Conservation (phyloP, 2,113 vertebrate genomes). For the Callithrix jacchus region DNA sequence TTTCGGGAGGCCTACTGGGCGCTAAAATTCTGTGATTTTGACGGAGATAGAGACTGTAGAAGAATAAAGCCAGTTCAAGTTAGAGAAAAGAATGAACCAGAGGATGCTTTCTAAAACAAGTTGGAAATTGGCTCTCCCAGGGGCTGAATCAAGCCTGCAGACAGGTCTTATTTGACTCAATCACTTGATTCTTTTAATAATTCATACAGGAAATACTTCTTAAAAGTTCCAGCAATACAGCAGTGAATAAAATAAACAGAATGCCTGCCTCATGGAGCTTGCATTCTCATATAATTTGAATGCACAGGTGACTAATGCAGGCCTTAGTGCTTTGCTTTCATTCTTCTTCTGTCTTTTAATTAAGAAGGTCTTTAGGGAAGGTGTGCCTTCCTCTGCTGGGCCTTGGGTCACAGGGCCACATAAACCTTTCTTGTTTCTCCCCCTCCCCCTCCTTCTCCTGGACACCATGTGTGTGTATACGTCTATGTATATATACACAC, state of each 20-base stretch:
- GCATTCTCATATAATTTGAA: not conserved
- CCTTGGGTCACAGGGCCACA: too few relatives aligned
- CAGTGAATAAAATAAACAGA: not conserved
- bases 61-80: not conserved
- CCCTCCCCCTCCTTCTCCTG: too few relatives aligned
- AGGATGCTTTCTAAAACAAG: not conserved
- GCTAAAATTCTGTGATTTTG: slow-evolving; percentile 1
- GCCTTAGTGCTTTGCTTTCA: not conserved
- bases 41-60: not conserved
- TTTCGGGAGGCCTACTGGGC: not conserved
- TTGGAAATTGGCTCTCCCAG: not conserved
- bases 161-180: not conserved
- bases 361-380: not conserved
- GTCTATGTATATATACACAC: not conserved
- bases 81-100: not conserved
- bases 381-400: not conserved
- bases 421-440: not conserved
- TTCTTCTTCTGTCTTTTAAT: not conserved
- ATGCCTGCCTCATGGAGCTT: not conserved
- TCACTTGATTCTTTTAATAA: not conserved
- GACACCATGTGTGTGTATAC: too few relatives aligned
- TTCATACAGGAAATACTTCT: not conserved
- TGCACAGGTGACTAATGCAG: not conserved
- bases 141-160: not conserved
- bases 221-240: not conserved